These are phyloP conservation scores for Conops quadrifasciatus DNA, from an alignment of 2,888 invertebrate species.

Conservation along the genomic window DNA sequence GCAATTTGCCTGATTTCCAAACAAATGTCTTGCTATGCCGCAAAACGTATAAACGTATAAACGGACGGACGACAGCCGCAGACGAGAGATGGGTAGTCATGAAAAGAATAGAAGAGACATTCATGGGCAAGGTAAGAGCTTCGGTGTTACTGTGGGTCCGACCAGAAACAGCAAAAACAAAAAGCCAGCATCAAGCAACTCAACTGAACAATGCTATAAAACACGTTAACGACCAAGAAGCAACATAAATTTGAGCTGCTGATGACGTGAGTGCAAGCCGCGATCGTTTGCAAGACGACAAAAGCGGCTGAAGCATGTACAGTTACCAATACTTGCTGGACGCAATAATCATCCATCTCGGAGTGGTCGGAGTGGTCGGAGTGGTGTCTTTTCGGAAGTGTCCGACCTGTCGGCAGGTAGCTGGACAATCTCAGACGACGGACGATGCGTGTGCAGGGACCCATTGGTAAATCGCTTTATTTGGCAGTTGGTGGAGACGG, in stretches of 20 bases:
- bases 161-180: no score
- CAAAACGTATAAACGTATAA: background rate
- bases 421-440: background rate
- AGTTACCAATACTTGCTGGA: background rate
- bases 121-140: background rate
- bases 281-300: background rate
- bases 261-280: constrained; percentile 5
- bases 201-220: constrained; percentile 21
- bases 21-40: constrained; percentile 20
- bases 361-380: no score
- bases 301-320: background rate
- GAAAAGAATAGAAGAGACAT: background rate
- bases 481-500: background rate
- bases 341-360: constrained; percentile 5
- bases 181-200: no score
- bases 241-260: constrained; percentile 32
- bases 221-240: constrained; percentile 28
- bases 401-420: background rate
- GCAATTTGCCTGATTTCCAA: constrained; percentile 31
- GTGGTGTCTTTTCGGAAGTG: constrained; percentile 17
- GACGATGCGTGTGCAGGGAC: background rate
- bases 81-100: background rate
- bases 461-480: constrained; percentile 17
- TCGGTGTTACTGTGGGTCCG: background rate
- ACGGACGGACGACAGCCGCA: no score